Base-by-base conservation (phyloP, 2,888 invertebrate species). In the Amblyjoppa proteus region DNA sequence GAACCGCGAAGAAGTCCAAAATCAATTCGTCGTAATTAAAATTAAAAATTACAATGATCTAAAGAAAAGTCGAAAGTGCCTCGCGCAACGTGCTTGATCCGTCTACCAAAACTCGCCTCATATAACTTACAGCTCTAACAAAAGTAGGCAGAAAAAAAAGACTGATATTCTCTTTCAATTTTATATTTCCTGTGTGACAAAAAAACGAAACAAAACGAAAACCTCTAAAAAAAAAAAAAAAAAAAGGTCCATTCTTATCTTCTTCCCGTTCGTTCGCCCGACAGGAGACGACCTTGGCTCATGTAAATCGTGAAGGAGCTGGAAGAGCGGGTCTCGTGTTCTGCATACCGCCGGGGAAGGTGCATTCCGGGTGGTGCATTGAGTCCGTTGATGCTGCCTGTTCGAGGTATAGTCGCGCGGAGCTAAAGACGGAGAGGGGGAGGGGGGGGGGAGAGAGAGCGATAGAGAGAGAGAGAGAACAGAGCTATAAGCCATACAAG, bases 271-370 rank as follows among this genome's bases (percentile, higher is more conserved):
- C 81, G 78, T 82, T 85, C 85, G 78, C 81, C 85, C 85, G 85
- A 75, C 85, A 79, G 81, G 81, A 81, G 85, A 85, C 85, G 85
- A 82, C 85, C 85, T 85, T 85, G 85, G 85, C 81, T 81, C 85
- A 85, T 82, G 85, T 85, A 85, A 85, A 85, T 85, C 78, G 84
- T 69, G 81, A 81, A 81, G 81, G 81, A 81, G 84, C 74, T 41
- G 84, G 69, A 81, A 77, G 79, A 64, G 81, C 66, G 51, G 74
- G 84, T 81, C 81, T 77, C 84, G 84, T 84, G 81, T 74, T 81
- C 81, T 84, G 84, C 84, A 84, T 84, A 81, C 84, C 84, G 81
- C 81, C 84, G 84, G 84, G 77, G 76, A 84, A 77, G 84, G 61
- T 61, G 28, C 81, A 84, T 84, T 81, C 84, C 84, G 84, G 84